Base-by-base conservation (phyloP, 2,797 vertebrate genomes). In the Takifugu ocellatus region DNA sequence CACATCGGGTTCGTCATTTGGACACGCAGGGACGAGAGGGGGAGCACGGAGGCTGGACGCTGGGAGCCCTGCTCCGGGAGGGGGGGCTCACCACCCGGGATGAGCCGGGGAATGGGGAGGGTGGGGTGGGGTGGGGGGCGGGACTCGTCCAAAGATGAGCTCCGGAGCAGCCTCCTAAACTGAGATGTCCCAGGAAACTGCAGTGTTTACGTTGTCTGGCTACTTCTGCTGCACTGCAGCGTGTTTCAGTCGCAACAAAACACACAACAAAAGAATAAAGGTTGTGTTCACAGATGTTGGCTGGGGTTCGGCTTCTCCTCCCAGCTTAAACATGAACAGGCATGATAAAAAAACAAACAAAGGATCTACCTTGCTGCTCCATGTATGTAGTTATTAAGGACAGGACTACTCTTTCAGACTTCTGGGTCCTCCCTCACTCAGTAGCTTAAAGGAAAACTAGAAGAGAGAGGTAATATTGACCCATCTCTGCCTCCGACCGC, bases 1-100 rank as follows among this genome's bases (percentile, higher is more conserved):
- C 87, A 84, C 81, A 76, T 3, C 5, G 51, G 68, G 69, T 66
- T 75, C 73, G 67, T 76, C 79, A 68, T 56, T 68, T 59, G 59
- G 60, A 15, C 47, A 49, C 24, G 6, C 24, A 49, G 47, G 8
- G 49, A 17, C 17, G 9, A 26, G 54, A 3, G 2, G 57, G 51
- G 61, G 65, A 56, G 60, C 25, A 33, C 24, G 25, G 61, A 67
- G 76, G 60, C 57, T 69, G 53, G 49, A 56, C 45, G 63, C 67
- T 11, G 65, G 59, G 64, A 61, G 51, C 11, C 16, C 1, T 24
- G 52, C 52, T 45, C 54, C 52, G 47, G 53, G 51, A 21, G 21
- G 10, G 36, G 36, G 36, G 14, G 2, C 36, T 39, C 36, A 14
- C 11, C 36, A 39, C 11, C 12, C 36, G 36, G 36, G 36, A 39